These are phyloP conservation scores for Serinus canaria DNA, from an alignment of 2,113 vertebrate species.

Conservation along the genomic window DNA sequence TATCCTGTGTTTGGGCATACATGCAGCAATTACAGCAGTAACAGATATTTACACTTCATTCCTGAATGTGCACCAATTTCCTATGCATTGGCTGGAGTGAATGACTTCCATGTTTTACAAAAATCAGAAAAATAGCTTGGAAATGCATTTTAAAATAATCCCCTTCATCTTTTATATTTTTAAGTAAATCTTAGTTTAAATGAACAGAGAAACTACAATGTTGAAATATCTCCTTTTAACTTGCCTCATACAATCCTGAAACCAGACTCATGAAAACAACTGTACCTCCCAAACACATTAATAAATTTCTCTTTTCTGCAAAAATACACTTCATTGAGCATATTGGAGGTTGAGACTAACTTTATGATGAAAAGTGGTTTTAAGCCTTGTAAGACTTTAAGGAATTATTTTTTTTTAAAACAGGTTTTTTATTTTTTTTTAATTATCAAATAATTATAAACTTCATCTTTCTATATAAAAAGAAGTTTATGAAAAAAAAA, in stretches of 20 bases:
- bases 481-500: background rate
- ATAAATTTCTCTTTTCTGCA: background rate
- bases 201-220: background rate
- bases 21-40: background rate
- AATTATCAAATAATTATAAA: background rate
- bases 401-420: background rate
- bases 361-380: background rate
- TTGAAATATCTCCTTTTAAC: background rate
- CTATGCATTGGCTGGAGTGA: background rate
- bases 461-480: background rate
- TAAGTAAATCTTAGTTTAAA: background rate
- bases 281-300: background rate
- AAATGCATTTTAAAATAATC: background rate
- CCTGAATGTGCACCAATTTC: background rate
- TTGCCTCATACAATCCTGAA: background rate
- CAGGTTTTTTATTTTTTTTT: background rate
- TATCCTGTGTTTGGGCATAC: background rate
- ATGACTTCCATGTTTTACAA: background rate
- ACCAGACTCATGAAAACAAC: background rate
- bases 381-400: background rate
- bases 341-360: background rate
- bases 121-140: background rate
- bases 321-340: background rate
- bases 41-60: background rate
- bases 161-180: background rate